Percentiles rank a stretch among this genome's conserved stretches.
Conservation (phyloP, 2,888 invertebrate species). For the Seira sanloemensis region DNA sequence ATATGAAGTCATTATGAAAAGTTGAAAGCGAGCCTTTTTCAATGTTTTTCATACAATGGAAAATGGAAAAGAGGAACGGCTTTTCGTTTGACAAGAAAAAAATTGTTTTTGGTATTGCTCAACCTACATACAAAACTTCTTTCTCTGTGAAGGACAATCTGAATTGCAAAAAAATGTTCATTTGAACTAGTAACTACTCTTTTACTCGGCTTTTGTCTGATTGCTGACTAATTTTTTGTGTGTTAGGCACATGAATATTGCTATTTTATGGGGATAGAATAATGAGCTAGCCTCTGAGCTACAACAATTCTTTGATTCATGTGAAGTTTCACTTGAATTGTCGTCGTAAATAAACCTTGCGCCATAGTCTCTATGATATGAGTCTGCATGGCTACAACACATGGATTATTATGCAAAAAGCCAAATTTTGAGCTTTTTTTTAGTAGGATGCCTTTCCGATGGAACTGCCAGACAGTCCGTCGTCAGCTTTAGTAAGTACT, state of each 20-base stretch:
- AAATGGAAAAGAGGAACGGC: not conserved
- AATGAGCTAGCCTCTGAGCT: not conserved
- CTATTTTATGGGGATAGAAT: not conserved
- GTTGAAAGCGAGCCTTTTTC: not conserved
- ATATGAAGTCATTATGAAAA: slow-evolving; percentile 9
- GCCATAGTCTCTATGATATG: not conserved
- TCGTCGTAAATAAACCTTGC: not conserved
- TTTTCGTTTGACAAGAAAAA: not conserved
- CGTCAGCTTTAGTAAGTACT: not conserved
- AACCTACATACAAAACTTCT: not conserved
- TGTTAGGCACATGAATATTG: not conserved
- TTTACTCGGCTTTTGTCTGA: not conserved
- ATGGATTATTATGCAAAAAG: not conserved
- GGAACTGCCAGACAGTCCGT: slow-evolving; percentile 8
- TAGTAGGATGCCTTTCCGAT: not conserved
- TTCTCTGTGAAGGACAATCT: not conserved
- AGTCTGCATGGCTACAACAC: not conserved
- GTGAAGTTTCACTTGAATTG: not conserved
- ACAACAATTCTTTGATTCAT: not conserved
- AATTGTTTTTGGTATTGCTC: not conserved
- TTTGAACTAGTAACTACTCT: not conserved
- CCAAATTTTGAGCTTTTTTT: not conserved
- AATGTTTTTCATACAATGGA: not conserved
- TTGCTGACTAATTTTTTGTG: not conserved
- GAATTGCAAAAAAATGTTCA: not conserved